phyloP scores from a whole-genome alignment of 2,797 vertebrate species.

The Sebastes matsubarae region DNA sequence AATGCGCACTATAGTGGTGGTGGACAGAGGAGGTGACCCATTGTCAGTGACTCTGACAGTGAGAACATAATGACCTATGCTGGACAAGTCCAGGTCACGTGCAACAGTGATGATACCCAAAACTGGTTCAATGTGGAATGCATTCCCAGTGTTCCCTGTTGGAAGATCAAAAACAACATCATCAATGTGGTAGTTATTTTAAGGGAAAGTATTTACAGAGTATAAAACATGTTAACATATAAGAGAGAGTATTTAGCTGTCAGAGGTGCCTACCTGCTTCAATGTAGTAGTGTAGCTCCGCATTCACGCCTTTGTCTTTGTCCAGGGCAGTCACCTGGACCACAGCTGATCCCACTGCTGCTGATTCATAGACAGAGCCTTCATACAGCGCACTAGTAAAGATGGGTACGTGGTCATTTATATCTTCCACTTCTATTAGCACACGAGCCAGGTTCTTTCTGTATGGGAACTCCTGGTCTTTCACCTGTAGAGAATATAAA shows the following conservation, averaged over 20 bases:
- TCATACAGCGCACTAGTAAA: constrained; percentile 94
- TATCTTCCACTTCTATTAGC: constrained; percentile 92
- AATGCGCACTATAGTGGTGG: constrained; percentile 91
- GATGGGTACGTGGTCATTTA: constrained; percentile 94
- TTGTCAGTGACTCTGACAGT: constrained; percentile 91
- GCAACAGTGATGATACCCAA: constrained; percentile 93
- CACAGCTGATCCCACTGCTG: constrained; percentile 93
- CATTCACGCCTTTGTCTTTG: constrained; percentile 96
- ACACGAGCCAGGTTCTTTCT: constrained; percentile 93
- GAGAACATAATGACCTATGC: constrained; percentile 92
- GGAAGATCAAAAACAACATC: constrained; percentile 51
- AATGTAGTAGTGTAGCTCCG: constrained; percentile 91
- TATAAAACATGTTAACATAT: background rate
- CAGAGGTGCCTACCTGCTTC: constrained; percentile 88
- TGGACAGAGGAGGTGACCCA: constrained; percentile 90
- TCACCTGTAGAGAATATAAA: constrained; percentile 83
- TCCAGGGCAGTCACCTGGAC: constrained; percentile 95
- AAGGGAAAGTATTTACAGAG: background rate
- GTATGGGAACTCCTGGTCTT: constrained; percentile 97
- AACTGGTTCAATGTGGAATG: constrained; percentile 93
- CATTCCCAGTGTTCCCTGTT: constrained; percentile 92
- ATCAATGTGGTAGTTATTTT: background rate
- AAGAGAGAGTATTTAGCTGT: background rate
- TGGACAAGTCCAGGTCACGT: constrained; percentile 90
- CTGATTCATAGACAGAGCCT: constrained; percentile 94